phyloP scores from a whole-genome alignment of 2,888 invertebrate genomes.

The Gari tellinella region DNA sequence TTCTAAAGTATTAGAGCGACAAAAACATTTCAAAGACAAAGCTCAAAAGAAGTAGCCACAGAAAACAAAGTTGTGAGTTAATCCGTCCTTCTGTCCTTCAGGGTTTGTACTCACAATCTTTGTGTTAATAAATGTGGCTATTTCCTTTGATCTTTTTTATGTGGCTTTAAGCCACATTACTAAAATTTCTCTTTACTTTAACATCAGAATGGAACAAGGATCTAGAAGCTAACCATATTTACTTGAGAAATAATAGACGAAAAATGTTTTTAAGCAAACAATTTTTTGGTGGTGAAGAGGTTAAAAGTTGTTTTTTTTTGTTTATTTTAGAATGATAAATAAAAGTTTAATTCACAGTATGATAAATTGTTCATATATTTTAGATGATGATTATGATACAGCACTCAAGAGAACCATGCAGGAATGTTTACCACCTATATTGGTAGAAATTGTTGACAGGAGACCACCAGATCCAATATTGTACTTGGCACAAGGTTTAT shows the following conservation, averaged over 20 bases:
- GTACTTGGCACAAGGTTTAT: slow-evolving; percentile 93
- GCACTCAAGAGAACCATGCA: slow-evolving; percentile 43
- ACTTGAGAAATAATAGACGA: background rate
- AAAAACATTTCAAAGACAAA: no score
- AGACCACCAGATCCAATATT: slow-evolving; percentile 95
- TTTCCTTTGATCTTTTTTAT: no score
- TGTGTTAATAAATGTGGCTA: no score
- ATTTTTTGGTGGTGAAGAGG: no score
- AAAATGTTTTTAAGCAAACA: background rate
- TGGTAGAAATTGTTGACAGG: slow-evolving; percentile 94
- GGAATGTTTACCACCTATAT: slow-evolving; percentile 67
- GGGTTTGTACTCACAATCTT: no score
- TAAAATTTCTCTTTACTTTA: no score
- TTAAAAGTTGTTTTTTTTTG: no score
- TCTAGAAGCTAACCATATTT: background rate
- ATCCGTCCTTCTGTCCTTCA: no score
- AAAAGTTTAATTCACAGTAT: background rate
- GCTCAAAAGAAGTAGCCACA: no score
- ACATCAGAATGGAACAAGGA: background rate
- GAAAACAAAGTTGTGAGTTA: no score
- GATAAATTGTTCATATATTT: background rate
- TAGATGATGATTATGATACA: slow-evolving; percentile 42
- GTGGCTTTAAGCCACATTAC: no score
- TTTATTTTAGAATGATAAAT: background rate
- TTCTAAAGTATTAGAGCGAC: no score